These are phyloP conservation scores for Pogonognathellus flavescens DNA, from an alignment of 1,140 invertebrate genomes.

Conservation along the genomic window DNA sequence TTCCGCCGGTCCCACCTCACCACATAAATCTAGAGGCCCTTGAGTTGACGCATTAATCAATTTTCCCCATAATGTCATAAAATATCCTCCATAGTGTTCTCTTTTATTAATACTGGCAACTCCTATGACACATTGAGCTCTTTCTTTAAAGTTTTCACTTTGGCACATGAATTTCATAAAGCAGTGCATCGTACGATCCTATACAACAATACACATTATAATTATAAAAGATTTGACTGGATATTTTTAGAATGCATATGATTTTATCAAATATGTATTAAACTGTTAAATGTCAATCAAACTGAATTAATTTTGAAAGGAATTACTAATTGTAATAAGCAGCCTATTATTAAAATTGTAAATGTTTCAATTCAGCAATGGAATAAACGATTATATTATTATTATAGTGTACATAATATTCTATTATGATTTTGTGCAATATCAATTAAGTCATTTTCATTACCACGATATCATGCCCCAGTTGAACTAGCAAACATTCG, in stretches of 20 bases:
- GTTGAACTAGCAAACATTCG: not conserved
- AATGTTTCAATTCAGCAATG: too few relatives aligned
- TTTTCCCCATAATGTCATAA: constrained; percentile 34
- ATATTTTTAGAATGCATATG: too few relatives aligned
- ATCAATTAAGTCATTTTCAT: not conserved
- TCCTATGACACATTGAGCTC: constrained; percentile 39
- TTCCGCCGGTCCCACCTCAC: constrained; percentile 18
- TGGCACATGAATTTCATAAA: constrained; percentile 32
- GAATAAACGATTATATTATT: too few relatives aligned
- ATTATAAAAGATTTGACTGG: too few relatives aligned
- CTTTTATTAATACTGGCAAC: not conserved
- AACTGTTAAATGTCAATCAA: too few relatives aligned
- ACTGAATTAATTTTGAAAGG: too few relatives aligned
- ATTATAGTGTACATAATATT: too few relatives aligned
- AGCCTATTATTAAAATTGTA: too few relatives aligned
- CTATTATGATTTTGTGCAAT: not conserved
- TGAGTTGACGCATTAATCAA: not conserved
- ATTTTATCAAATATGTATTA: too few relatives aligned
- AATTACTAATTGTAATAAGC: too few relatives aligned
- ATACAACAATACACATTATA: not conserved
- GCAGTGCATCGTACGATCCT: constrained; percentile 51
- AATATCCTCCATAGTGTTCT: constrained; percentile 7
- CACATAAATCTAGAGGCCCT: not conserved
- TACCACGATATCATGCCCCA: constrained; percentile 30
- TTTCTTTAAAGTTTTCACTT: constrained; percentile 64